Conservation (phyloP, 2,113 vertebrate species). For the Urocitellus parryii region DNA sequence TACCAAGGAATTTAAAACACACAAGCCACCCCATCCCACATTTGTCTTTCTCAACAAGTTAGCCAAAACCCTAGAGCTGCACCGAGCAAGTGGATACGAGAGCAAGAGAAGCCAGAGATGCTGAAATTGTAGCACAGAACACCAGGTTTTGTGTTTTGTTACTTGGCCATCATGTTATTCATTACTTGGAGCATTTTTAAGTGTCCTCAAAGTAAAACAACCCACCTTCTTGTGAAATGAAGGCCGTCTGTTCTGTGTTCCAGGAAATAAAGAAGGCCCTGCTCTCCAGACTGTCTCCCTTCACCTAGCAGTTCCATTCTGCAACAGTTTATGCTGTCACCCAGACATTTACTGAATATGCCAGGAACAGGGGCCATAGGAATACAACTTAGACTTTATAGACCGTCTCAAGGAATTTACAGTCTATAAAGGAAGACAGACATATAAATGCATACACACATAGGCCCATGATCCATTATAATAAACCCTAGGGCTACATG, state of each 20-base stretch:
- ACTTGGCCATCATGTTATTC: slow-evolving; percentile 13
- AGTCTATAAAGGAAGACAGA: not conserved
- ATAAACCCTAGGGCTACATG: not conserved
- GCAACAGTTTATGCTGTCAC: not conserved
- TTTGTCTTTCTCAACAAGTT: slow-evolving; percentile 35
- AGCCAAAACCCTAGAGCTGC: not conserved
- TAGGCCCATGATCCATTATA: not conserved
- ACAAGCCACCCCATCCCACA: not conserved
- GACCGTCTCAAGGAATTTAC: not conserved
- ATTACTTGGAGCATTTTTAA: not conserved
- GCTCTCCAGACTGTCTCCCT: not conserved
- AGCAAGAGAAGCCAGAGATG: not conserved
- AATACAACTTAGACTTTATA: not conserved
- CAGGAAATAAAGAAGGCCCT: not conserved
- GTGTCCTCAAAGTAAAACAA: not conserved
- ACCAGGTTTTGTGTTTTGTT: not conserved
- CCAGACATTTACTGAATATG: not conserved
- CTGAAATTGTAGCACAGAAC: not conserved
- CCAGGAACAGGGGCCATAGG: not conserved
- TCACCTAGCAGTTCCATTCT: not conserved
- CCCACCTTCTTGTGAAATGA: not conserved
- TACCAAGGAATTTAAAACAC: slow-evolving; percentile 10
- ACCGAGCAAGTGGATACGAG: not conserved
- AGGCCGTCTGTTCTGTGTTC: not conserved
- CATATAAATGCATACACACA: not conserved